Evolutionary conservation across 2,888 invertebrate genomes (phyloP), one percentile per base, ranked within the genome.

Genomic region (Clunio marinus): DNA sequence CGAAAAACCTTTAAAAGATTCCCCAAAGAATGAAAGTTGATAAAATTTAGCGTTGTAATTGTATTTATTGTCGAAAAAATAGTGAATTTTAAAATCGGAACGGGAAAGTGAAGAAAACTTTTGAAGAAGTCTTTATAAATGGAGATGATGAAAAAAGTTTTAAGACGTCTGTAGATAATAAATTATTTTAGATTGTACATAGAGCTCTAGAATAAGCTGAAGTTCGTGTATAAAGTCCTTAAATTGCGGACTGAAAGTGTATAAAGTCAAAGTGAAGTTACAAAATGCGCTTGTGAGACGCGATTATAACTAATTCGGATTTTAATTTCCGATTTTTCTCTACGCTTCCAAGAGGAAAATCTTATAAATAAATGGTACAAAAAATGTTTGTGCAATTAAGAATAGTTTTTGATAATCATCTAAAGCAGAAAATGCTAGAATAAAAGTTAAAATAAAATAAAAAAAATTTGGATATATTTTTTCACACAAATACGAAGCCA

Each of bases 1-100:
- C 25, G 15, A 66, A n/a, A 66, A 66, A 66, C 66, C 51, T 25
- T 45, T 55, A 28, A 22, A 45, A 55, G 55, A 66, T 35, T 51
- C 32, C 66, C 66, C 66, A 66, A 66, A 66, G 66, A 66, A 66
- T 66, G 51, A 66, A 66, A 66, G 55, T 66, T 66, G 28, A 35
- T 66, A 66, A 55, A 35, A 66, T 55, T 66, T 66, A 66, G 66
- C 28, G 55, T 55, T 25, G 66, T 66, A 35, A 66, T 17, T 17
- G 66, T 66, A 66, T 66, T 55, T 66, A 55, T 55, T 66, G 24
- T 66, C 66, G 46, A n/a, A 35, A 66, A 66, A 66, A 66, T 25
- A 66, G 46, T 32, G 46, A 66, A 66, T 51, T 66, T 28, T 55
- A 55, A 66, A 65, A 65, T 46, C 51, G 46, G 51, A 32, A 51